Conservation (phyloP, 2,888 invertebrate species). For the Drosophila lutescens region DNA sequence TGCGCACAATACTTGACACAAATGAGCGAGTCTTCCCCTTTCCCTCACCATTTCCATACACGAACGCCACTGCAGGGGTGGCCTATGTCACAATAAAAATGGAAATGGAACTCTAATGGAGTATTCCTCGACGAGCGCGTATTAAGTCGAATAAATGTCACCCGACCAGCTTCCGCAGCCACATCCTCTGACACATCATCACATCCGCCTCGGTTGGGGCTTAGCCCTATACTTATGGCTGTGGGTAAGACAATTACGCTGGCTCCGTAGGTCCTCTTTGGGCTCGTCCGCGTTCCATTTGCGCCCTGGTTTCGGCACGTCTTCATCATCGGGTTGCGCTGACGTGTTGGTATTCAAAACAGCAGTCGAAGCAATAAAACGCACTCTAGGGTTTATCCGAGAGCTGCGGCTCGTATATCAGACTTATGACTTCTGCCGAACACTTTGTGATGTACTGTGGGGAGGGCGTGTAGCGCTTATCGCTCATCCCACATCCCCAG, state of each 20-base stretch:
- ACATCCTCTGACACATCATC: neutral
- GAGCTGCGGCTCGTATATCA: conserved; percentile 71
- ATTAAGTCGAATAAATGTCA: conserved; percentile 80
- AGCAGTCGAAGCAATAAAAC: conserved; percentile 80
- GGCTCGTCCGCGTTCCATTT: conserved; percentile 39
- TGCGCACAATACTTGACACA: conserved; percentile 55
- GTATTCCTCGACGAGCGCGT: conserved; percentile 73
- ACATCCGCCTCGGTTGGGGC: conserved; percentile 22
- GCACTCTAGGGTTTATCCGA: conserved; percentile 69
- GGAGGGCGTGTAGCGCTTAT: neutral
- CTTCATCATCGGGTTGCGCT: conserved; percentile 10
- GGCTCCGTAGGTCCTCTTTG: conserved; percentile 32
- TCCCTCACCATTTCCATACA: conserved; percentile 39
- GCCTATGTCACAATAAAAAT: conserved; percentile 36
- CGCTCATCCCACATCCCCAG: neutral
- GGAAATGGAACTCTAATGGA: conserved; percentile 76
- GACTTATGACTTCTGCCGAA: conserved; percentile 61
- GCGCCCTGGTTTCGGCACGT: conserved; percentile 5
- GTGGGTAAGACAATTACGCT: conserved; percentile 72
- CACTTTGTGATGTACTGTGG: conserved; percentile 34
- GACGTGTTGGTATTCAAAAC: conserved; percentile 81
- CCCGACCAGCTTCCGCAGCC: conserved; percentile 35
- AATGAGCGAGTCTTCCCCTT: conserved; percentile 40
- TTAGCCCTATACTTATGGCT: conserved; percentile 36
- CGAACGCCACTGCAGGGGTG: conserved; percentile 14